Base-by-base conservation (phyloP, 1,140 invertebrate genomes). In the Atta texana region DNA sequence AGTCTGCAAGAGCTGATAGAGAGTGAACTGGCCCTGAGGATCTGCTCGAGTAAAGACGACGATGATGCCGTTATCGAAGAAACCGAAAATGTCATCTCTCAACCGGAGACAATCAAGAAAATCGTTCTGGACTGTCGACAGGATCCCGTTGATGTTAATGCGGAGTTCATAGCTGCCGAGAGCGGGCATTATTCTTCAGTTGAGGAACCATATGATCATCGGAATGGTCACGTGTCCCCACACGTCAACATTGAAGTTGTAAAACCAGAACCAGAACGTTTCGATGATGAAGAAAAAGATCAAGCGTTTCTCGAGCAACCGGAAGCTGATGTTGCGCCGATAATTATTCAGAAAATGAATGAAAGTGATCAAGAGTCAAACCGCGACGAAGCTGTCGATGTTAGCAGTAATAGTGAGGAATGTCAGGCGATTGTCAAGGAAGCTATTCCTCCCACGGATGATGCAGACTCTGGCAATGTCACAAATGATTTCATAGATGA, bases 1-100 rank as follows among this genome's bases (percentile, higher is more conserved):
- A 95, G 94, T 24, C 88, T 95, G 0, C 93, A 95, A 55, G 94
- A 95, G 63, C 77, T 95, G 12, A 95, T 95, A 69, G 94, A 95
- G 44, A 95, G 92, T 78, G 94, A 95, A 74, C 87, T 95, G 16
- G 94, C 94, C 0, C 66, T 95, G 10, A 92, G 94, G 85, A 95
- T 95, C 86, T 93, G 92, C 34, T 92, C 92, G 10, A 92, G 75
- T 28, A 88, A 86, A 49, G 76, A 66, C 0, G 81, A 91, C 0
- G 81, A 91, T 2, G 53, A 91, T 1, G 57, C 78, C 0, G n/a
- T 21, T 5, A 77, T 90, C 2, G 87, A 91, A 2, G 81, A 87
- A 0, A 51, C 87, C 5, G 90, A 90, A 8, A 69, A 64, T 7
- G 34, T 63, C 21, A 71, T 59, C 10, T 39, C 57, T 3, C 88